Percentiles rank a stretch among this genome's conserved stretches.
Evolutionary conservation across 2,888 invertebrate genomes (phyloP).

Genomic region (Poecilobothrus nobilitatus): DNA sequence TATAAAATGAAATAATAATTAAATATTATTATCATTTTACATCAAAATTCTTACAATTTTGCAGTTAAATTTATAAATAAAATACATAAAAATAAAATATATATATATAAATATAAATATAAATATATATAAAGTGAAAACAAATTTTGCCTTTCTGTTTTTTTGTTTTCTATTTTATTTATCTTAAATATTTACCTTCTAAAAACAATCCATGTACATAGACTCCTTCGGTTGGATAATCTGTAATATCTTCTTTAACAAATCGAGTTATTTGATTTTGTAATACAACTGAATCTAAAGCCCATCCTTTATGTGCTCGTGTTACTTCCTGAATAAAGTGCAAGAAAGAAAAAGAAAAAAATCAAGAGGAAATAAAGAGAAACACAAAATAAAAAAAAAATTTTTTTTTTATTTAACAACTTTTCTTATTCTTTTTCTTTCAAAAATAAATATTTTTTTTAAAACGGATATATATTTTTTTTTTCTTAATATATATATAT

Average conservation of each 20-base stretch:
- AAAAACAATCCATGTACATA: conserved; percentile 85
- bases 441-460: too few relatives aligned
- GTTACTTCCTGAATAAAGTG: conserved; percentile 70
- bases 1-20: too few relatives aligned
- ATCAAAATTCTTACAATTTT: too few relatives aligned
- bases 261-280: conserved; percentile 86
- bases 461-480: too few relatives aligned
- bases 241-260: conserved; percentile 81
- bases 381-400: too few relatives aligned
- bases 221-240: conserved; percentile 84
- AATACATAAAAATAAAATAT: too few relatives aligned
- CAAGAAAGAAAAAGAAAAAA: conserved; percentile 12
- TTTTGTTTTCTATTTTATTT: background rate
- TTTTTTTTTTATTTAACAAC: too few relatives aligned
- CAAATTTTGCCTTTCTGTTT: background rate
- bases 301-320: conserved; percentile 94
- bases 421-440: too few relatives aligned
- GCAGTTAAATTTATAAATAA: too few relatives aligned
- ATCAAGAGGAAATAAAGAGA: conserved; percentile 15
- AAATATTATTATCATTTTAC: too few relatives aligned
- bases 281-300: conserved; percentile 87
- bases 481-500: too few relatives aligned
- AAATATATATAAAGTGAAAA: background rate
- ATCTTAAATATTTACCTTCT: conserved; percentile 57
- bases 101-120: too few relatives aligned